Base-by-base conservation (phyloP, 2,888 invertebrate genomes). In the Ophion ventricosus region DNA sequence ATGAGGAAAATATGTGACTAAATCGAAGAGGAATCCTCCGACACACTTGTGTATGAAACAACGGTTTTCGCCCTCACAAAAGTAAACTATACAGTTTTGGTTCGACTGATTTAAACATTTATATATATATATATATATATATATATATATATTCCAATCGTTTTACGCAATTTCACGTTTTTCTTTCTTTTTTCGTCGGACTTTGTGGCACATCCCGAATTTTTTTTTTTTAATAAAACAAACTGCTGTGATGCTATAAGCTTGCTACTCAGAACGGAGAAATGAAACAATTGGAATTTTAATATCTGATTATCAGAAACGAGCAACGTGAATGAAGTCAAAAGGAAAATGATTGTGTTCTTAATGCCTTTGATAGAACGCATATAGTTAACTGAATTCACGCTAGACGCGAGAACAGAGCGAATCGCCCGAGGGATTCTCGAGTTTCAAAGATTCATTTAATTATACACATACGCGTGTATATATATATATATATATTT, bases 171-270 rank as follows among this genome's bases (percentile, higher is more conserved):
- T 59, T 74, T 61, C 63, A 74, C 73, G 54, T 75, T 59, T 66
- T 43, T 82, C 43, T 43, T 67, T 59, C 35, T 49, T 14, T 49
- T 63, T 66, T 29, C 61, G 76, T 81, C 76, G 79, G 72, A 73
- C 81, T 85, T 84, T 85, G 83, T 85, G 85, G 85, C 85, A 83
- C 85, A 83, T 76, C 83, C 85, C 85, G 81, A 81, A 84, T 67
- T 64, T 63, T 75, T 54, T 5, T 35, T 35, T 35, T 35, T 61
- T 59, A 56, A 14, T 43, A 23, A 74, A 25, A 35, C 35, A 8
- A 35, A 35, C 35, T 35, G 35, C 35, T 35, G 7, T 35, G 35
- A 35, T 1, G 35, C 35, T 35, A 8, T 4, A 35, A 35, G 35
- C 35, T 35, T 35, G 35, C 35, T 35, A 35, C 35, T 5, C 35